Evolutionary conservation across 2,797 vertebrate genomes (phyloP), one percentile per base, ranked within the genome.

Genomic region (Thripadectes ignobilis): DNA sequence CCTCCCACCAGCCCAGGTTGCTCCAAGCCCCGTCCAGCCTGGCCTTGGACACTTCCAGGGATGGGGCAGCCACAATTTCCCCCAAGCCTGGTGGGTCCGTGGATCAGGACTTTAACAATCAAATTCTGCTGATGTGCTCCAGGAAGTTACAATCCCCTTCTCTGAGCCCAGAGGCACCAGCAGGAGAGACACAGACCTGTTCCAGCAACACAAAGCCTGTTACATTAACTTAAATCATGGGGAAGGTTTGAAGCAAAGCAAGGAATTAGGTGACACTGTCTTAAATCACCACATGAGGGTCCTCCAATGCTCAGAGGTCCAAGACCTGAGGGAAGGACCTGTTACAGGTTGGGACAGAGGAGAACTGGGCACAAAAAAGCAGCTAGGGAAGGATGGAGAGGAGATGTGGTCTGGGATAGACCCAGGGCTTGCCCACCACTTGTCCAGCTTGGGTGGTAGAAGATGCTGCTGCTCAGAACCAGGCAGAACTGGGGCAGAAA

Each of bases 381-480:
- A 52, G 32, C 41, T 12, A 4, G 36, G 52, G 48, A 7, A 36
- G 21, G 68, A 13, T 5, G 24, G 9, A 39, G 52, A 67, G 78
- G 7, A 57, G 30, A 18, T 0, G 1, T 11, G 49, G 38, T 5
- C 36, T 39, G 30, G 67, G 48, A 13, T 1, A 20, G 72, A 8
- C 1, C 29, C 9, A 12, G 38, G 54, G 11, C 34, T 73, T 7
- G 7, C 38, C 63, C 69, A 39, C 5, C 1, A 0, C 8, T 0
- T 18, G 36, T 26, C 17, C 54, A 32, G 63, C 8, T 45, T 24
- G 6, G 55, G 71, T n/a, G 49, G 27, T 5, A 77, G 61, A 30
- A 12, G 79, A 46, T 12, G 22, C 19, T 36, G 55, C 36, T 58
- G 55, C 73, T 83, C 23, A 3, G 39, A 58, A 62, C 1, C 1